Conservation (phyloP, 2,797 vertebrate species). For the Pangasius mekongensis region DNA sequence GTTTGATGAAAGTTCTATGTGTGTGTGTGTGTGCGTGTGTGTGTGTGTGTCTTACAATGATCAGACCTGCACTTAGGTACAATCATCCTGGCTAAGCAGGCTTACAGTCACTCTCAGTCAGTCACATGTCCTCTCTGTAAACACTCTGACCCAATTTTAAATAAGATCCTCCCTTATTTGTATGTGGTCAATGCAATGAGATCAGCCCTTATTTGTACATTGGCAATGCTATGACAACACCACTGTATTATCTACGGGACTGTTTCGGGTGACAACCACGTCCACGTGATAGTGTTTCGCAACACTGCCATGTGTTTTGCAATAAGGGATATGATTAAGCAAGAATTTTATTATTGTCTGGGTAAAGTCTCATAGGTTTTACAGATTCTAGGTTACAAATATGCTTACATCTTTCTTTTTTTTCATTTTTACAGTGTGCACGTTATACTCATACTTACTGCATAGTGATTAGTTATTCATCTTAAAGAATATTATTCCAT, state of each 20-base stretch:
- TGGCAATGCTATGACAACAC: constrained; percentile 37
- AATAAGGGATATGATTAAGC: constrained; percentile 19
- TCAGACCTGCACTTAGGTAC: neutral
- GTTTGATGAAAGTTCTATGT: neutral
- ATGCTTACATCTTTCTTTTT: neutral
- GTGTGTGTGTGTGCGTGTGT: neutral
- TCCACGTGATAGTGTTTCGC: constrained; percentile 14
- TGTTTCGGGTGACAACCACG: constrained; percentile 8
- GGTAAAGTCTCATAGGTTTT: neutral
- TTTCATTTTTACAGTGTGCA: neutral
- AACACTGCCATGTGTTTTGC: constrained; percentile 19
- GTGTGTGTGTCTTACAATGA: neutral
- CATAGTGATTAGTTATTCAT: neutral
- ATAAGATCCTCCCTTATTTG: constrained; percentile 32
- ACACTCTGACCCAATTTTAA: constrained; percentile 36
- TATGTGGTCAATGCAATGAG: constrained; percentile 35
- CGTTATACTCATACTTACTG: neutral
- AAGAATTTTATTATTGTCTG: constrained; percentile 2
- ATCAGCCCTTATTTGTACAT: constrained; percentile 35
- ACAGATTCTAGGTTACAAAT: neutral
- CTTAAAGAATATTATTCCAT: neutral
- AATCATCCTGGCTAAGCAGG: constrained; percentile 22
- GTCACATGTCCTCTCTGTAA: constrained; percentile 32
- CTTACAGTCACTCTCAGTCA: constrained; percentile 6
- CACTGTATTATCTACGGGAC: constrained; percentile 22